Conservation (phyloP, 2,797 vertebrate genomes). For the Siniperca undulata region DNA sequence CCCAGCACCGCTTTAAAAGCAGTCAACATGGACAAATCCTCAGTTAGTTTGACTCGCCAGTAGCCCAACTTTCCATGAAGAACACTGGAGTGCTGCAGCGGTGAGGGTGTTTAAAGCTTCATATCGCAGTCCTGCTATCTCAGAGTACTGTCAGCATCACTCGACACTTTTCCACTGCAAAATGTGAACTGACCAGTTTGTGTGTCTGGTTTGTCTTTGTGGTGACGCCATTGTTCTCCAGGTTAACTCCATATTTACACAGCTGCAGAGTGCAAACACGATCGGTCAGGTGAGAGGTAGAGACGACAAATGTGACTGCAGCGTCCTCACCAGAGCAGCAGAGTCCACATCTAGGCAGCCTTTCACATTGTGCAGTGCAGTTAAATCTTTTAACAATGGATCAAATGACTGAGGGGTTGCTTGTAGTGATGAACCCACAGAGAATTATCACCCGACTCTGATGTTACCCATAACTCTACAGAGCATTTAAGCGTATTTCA, state of each 20-base stretch:
- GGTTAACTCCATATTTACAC: constrained; percentile 34
- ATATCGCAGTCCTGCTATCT: neutral
- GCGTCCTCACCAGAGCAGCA: neutral
- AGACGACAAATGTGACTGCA: neutral
- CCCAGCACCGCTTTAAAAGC: constrained; percentile 21
- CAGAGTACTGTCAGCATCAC: neutral
- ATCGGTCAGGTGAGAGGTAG: neutral
- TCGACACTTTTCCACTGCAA: constrained; percentile 1
- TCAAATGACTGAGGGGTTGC: too few relatives aligned
- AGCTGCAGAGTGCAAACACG: constrained; percentile 55
- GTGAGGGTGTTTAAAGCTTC: neutral
- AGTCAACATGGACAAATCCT: neutral
- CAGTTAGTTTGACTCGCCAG: constrained; percentile 8
- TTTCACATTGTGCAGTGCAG: neutral
- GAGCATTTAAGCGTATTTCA: too few relatives aligned
- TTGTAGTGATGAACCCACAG: too few relatives aligned
- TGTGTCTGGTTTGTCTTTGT: constrained; percentile 22
- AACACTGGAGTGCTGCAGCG: neutral
- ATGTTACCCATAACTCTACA: too few relatives aligned
- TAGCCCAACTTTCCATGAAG: neutral
- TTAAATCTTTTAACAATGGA: neutral
- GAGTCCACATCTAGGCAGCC: neutral
- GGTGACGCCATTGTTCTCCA: constrained; percentile 35
- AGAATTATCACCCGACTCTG: too few relatives aligned
- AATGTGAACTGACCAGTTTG: neutral